Conservation (phyloP, 2,797 vertebrate species). For the Eospalax fontanierii region DNA sequence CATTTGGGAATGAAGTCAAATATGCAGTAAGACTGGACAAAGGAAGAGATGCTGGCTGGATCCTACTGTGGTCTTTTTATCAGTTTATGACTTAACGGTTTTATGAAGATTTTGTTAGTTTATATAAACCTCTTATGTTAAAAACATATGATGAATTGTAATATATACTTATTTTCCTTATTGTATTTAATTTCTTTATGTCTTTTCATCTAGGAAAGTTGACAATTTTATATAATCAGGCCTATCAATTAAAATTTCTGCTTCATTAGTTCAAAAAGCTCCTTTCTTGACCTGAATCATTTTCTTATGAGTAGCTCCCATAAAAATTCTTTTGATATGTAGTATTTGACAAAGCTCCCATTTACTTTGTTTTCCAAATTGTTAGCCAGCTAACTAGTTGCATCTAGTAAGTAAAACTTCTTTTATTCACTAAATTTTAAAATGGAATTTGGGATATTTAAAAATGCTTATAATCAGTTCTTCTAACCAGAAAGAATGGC, state of each 20-base stretch:
- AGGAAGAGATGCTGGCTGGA: not conserved
- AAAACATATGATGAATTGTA: not conserved
- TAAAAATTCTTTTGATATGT: slow-evolving; percentile 49
- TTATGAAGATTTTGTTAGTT: not conserved
- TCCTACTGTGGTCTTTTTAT: not conserved
- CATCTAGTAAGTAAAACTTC: not conserved
- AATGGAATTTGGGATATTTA: not conserved
- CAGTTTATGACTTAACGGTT: not conserved
- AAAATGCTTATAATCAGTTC: not conserved
- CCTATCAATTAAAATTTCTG: slow-evolving; percentile 15
- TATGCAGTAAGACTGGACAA: not conserved
- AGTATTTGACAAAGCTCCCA: not conserved
- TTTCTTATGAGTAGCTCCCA: not conserved
- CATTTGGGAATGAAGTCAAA: not conserved
- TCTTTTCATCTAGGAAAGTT: slow-evolving; percentile 26
- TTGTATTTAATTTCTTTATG: not conserved
- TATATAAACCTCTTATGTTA: not conserved
- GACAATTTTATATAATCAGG: not conserved
- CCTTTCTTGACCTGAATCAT: not conserved
- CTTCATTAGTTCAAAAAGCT: not conserved
- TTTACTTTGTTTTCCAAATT: slow-evolving; percentile 38
- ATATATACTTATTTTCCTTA: not conserved
- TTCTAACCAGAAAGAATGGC: too few species aligned
- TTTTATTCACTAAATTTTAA: not conserved
- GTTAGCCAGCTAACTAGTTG: not conserved